These are phyloP conservation scores for Strigamia maritima DNA, from an alignment of 2,888 invertebrate species.

Conservation along the genomic window DNA sequence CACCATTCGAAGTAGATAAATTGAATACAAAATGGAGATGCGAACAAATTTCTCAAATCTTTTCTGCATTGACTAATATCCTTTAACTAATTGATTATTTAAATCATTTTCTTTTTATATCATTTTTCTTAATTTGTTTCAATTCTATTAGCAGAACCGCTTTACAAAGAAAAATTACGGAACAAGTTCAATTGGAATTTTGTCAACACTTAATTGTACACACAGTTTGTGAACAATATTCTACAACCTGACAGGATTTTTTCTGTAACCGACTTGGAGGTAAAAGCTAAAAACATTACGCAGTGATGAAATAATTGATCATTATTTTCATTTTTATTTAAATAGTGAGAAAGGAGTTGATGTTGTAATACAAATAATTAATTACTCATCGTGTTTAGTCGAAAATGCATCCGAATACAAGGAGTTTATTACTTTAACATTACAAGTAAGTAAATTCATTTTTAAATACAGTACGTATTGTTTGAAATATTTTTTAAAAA, in stretches of 20 bases:
- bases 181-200: neutral
- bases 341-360: neutral
- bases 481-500: neutral
- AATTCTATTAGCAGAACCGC: neutral
- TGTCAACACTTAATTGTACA: neutral
- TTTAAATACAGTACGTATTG: no score
- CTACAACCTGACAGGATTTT: neutral
- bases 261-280: neutral
- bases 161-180: neutral
- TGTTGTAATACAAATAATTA: neutral
- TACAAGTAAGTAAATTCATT: neutral
- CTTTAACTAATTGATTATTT: neutral
- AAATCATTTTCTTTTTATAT: neutral
- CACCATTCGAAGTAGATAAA: neutral
- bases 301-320: neutral
- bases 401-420: neutral
- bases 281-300: neutral
- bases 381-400: neutral
- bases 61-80: slow-evolving; percentile 11
- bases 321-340: neutral
- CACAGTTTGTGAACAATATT: neutral
- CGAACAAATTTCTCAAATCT: neutral
- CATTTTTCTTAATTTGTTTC: neutral
- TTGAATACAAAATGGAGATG: neutral
- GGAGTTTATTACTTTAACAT: neutral